Evolutionary conservation across 2,113 vertebrate genomes (phyloP), one percentile per base, ranked within the genome.

Genomic region (Fulica atra): DNA sequence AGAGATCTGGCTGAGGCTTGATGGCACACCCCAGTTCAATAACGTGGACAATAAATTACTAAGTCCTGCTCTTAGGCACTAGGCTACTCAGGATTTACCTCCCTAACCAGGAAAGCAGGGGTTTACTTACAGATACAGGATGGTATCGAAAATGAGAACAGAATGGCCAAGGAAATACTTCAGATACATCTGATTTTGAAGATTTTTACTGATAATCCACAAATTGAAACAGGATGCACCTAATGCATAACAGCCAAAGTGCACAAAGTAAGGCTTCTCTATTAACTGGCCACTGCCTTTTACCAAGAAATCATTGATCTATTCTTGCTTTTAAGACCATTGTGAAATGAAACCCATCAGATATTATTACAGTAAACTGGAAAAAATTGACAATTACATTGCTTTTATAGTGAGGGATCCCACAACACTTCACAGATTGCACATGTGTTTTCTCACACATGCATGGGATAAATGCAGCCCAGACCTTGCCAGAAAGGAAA

Each of bases 41-140:
- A 91, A 79, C 3, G 31, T 18, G 57, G 85, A 44, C 63, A 92
- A 82, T 82, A 95, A 95, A 94, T 94, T 46, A 81, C 65, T 40
- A 61, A 53, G 12, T 60, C 63, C 69, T 63, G 44, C 64, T 81
- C 90, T 90, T 61, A 82, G 69, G 40, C 70, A 36, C 40, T 48
- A 61, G 50, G 57, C 35, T 81, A 36, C 69, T 87, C 86, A 69
- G 53, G 48, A 76, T 76, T 92, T 50, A 88, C 21, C 28, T 69
- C 61, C 28, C 69, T 36, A 46, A 57, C 42, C 71, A 79, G 64
- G 28, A 68, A 81, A 73, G 31, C 83, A 68, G 31, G 25, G 6
- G 38, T 12, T 68, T 50, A 12, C 68, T 81, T 72, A 70, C 9
- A 80, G 35, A 59, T 54, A 69, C 9, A 42, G 23, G 36, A 73